Evolutionary conservation across 2,113 vertebrate species (phyloP), one percentile per base, ranked within the genome.

Genomic region (Thamnaconus septentrionalis): DNA sequence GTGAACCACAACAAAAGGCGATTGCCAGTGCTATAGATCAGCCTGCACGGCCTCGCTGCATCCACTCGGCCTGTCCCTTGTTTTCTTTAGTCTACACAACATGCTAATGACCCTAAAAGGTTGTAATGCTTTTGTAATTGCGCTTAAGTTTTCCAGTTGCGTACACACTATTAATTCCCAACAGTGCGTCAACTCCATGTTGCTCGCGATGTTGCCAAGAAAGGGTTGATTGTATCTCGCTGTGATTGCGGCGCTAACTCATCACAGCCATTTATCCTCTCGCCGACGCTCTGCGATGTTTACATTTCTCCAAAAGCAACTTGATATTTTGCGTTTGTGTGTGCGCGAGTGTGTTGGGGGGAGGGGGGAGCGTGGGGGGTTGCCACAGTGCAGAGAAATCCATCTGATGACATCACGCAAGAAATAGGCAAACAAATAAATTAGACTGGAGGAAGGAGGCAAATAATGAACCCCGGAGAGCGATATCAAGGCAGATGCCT

Each of bases 201-300:
- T 48, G 53, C 12, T 59, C 2, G 41, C 56, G 56, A 39, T 63
- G 45, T 65, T 79, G 63, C 49, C 46, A 59, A 61, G 48, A 73
- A 69, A 64, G n/a, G 61, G 64, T 42, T 66, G 54, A 73, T 68
- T 68, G 31, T 50, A 63, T 81, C 78, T 57, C 4, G 59, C 65
- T 64, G 64, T 8, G 72, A 66, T 59, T 66, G 55, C 55, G 46
- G 46, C 10, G 12, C 52, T 72, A 47, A n/a, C 45, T 61, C 61
- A 69, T 78, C 56, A 69, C 6, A 4, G 45, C 66, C 52, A 66
- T 77, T 71, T 76, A 67, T 87, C 64, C 68, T n/a, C 71, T 50
- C 48, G n/a, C 69, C 49, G 5, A 48, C 64, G 46, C 59, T 11
- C 60, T 68, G 53, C 18, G 61, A 70, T 72, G 61, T 69, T 79